phyloP scores from a whole-genome alignment of 1,140 invertebrate genomes.

The Eubasilissa regina region DNA sequence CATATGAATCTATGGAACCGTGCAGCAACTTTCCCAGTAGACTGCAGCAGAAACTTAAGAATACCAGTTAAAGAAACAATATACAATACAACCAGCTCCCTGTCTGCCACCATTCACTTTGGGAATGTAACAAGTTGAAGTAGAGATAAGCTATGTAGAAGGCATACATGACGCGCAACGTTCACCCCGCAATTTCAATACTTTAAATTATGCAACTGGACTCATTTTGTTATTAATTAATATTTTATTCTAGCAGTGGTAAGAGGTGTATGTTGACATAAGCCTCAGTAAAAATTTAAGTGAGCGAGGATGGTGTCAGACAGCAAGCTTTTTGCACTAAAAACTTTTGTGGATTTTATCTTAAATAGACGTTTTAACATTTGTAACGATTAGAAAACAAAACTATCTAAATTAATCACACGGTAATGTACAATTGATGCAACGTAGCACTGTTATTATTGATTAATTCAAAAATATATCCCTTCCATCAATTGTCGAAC shows the following conservation, averaged over 20 bases:
- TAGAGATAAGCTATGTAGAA: not conserved
- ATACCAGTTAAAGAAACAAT: conserved; percentile 46
- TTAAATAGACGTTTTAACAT: conserved; percentile 55
- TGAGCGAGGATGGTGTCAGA: not conserved
- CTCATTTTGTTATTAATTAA: too few relatives aligned
- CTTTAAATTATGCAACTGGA: too few relatives aligned
- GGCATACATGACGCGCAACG: not conserved
- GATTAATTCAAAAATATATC: conserved; percentile 41
- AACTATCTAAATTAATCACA: conserved; percentile 57
- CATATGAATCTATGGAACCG: conserved; percentile 40
- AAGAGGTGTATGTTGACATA: not conserved
- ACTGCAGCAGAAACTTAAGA: conserved; percentile 47
- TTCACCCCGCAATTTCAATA: too few relatives aligned
- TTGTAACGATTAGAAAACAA: conserved; percentile 57
- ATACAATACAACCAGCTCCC: conserved; percentile 36
- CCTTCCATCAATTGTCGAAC: conserved; percentile 38
- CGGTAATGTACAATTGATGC: conserved; percentile 53
- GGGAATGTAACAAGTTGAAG: conserved; percentile 32
- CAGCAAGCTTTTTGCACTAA: conserved; percentile 40
- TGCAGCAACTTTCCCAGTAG: conserved; percentile 54
- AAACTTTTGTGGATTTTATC: conserved; percentile 41
- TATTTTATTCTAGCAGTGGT: not conserved
- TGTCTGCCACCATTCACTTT: conserved; percentile 20
- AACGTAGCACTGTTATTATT: conserved; percentile 31
- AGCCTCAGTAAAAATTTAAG: not conserved